These are phyloP conservation scores for Ardeotis arabs DNA, from an alignment of 2,113 vertebrate genomes.

Conservation along the genomic window DNA sequence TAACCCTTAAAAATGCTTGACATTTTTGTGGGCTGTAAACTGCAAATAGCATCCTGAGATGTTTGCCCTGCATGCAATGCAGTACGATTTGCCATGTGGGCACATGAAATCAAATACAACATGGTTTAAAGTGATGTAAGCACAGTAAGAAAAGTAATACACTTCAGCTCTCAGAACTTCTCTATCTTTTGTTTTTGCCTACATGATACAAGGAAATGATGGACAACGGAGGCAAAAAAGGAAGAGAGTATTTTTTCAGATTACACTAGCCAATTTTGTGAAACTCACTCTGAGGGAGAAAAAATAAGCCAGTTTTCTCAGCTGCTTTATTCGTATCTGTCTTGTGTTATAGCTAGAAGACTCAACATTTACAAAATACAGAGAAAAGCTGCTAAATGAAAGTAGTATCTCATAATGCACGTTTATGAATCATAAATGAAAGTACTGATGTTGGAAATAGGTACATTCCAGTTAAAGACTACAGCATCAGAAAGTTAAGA, in stretches of 20 bases:
- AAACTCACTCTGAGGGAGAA: neutral
- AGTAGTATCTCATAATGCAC: neutral
- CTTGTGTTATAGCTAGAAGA: neutral
- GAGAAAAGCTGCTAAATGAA: neutral
- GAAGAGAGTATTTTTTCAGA: neutral
- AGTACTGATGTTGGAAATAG: neutral
- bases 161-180: neutral
- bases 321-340: neutral
- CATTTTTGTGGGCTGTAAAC: conserved; percentile 54
- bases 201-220: neutral
- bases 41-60: neutral
- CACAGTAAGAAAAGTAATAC: neutral
- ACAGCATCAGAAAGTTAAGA: neutral
- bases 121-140: neutral
- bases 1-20: conserved; percentile 6
- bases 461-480: neutral
- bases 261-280: neutral
- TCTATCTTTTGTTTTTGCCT: neutral
- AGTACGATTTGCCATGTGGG: neutral
- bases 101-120: neutral
- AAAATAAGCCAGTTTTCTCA: neutral
- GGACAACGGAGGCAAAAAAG: neutral
- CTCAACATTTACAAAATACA: neutral
- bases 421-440: neutral
- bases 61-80: neutral